phyloP scores from a whole-genome alignment of 2,888 invertebrate genomes.

The Drosophila mettleri region DNA sequence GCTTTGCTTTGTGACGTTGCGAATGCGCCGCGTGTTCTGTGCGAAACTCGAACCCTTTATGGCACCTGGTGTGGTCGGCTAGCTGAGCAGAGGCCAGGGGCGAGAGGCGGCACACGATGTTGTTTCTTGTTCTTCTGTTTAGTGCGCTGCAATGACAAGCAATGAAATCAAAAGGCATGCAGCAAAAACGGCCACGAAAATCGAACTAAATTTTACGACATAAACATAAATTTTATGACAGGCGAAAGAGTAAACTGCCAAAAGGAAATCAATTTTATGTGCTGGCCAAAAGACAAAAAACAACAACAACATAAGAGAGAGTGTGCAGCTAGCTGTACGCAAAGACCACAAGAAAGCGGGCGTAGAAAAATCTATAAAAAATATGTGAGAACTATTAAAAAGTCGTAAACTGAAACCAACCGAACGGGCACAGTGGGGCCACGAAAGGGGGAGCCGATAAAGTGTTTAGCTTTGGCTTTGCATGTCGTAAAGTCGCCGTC shows the following conservation, averaged over 20 bases:
- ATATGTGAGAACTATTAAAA: conserved; percentile 84
- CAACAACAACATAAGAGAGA: conserved; percentile 32
- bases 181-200: conserved; percentile 54
- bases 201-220: conserved; percentile 81
- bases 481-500: conserved; percentile 77
- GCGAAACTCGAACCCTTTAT: conserved; percentile 56
- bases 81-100: no score
- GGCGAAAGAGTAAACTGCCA: conserved; percentile 55
- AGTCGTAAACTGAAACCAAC: conserved; percentile 77
- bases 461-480: conserved; percentile 73
- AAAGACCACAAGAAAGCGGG: conserved; percentile 56
- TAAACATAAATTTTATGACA: conserved; percentile 83
- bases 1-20: conserved; percentile 30
- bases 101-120: no score
- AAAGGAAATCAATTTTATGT: conserved; percentile 81
- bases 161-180: conserved; percentile 63
- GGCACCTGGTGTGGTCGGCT: conserved; percentile 71
- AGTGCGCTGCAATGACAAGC: conserved; percentile 55
- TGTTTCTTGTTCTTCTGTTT: conserved; percentile 16
- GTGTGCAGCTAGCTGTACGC: conserved; percentile 8
- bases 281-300: conserved; percentile 68
- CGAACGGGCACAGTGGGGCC: conserved; percentile 20
- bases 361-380: conserved; percentile 74
- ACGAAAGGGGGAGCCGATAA: conserved; percentile 32
- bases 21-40: conserved; percentile 48